phyloP scores from a whole-genome alignment of 1,140 invertebrate genomes.

The Ladona fulva region DNA sequence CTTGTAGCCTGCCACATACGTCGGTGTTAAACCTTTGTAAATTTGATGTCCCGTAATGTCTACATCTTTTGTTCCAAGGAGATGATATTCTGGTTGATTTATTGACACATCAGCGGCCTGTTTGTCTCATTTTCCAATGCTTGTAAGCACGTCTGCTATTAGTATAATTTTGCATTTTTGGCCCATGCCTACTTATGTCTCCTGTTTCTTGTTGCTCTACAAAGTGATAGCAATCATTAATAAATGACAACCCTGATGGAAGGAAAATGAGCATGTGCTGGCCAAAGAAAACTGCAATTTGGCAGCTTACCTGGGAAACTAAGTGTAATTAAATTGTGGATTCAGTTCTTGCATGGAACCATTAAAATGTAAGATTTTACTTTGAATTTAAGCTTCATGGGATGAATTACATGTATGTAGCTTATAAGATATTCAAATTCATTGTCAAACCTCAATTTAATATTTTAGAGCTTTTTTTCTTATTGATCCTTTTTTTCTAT shows the following conservation, averaged over 20 bases:
- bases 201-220: not conserved
- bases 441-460: not conserved
- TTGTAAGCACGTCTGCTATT: not conserved
- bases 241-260: not conserved
- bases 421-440: not conserved
- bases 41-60: not conserved
- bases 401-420: not conserved
- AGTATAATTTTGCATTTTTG: constrained; percentile 9
- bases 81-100: not conserved
- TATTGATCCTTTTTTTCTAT: not conserved
- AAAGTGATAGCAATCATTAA: not conserved
- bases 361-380: not conserved
- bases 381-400: not conserved
- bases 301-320: not conserved
- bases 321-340: not conserved
- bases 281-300: not conserved
- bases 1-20: not conserved
- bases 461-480: not conserved
- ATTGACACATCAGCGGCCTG: not conserved
- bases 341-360: not conserved
- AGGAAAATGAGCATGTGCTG: constrained; percentile 4
- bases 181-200: not conserved
- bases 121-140: constrained; percentile 5
- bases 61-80: not conserved
- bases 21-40: not conserved